A percentile compares a stretch with the other conserved stretches of the same genome.
These are phyloP conservation scores for Melolontha melolontha DNA, from an alignment of 2,888 invertebrate species.

Conservation along the genomic window DNA sequence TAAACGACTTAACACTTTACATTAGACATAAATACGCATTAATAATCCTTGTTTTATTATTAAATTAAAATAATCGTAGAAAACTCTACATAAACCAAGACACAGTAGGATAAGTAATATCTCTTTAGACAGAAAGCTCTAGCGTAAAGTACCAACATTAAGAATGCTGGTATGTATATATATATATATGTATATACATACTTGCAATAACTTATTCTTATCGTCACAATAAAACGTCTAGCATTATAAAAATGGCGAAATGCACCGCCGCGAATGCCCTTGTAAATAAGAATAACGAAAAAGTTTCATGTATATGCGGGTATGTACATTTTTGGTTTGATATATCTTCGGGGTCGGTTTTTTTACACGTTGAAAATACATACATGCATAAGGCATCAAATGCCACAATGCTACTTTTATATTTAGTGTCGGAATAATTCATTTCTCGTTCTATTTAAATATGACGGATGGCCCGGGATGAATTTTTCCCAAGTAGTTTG, in stretches of 20 bases:
- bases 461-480: constrained; percentile 58
- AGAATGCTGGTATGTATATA: neutral
- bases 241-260: constrained; percentile 6
- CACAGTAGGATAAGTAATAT: too few species aligned
- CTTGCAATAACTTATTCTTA: constrained; percentile 32
- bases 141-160: neutral
- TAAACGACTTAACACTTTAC: too few species aligned
- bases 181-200: neutral
- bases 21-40: too few species aligned
- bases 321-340: neutral
- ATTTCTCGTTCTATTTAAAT: constrained; percentile 56
- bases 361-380: constrained; percentile 42
- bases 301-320: constrained; percentile 16
- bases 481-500: constrained; percentile 52
- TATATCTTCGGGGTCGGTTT: constrained; percentile 25
- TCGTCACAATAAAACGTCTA: constrained; percentile 10
- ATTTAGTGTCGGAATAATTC: constrained; percentile 57
- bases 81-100: too few species aligned
- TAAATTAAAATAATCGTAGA: too few species aligned
- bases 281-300: constrained; percentile 31
- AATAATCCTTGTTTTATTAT: too few species aligned
- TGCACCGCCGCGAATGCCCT: constrained; percentile 1
- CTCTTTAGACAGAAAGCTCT: neutral
- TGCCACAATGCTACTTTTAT: constrained; percentile 44
- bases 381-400: constrained; percentile 50